Conservation (phyloP, 2,797 vertebrate species). For the Pangasius djambal region DNA sequence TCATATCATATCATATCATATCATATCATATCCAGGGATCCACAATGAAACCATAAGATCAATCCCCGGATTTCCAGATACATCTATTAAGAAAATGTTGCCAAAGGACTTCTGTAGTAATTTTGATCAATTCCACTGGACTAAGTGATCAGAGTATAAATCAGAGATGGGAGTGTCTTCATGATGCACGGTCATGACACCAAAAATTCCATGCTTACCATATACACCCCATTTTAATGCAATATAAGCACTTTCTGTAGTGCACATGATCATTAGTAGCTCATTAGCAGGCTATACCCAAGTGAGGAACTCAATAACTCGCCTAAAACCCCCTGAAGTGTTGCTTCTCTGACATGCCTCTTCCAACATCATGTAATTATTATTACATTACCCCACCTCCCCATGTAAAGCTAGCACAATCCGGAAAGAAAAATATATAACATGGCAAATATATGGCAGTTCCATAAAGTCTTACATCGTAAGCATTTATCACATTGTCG, state of each 20-base stretch:
- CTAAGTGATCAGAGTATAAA: neutral
- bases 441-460: neutral
- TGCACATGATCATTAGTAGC: neutral
- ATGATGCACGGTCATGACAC: neutral
- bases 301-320: neutral
- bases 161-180: neutral
- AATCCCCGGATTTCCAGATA: neutral
- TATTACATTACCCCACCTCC: neutral
- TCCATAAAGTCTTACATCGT: neutral
- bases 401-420: neutral
- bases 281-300: neutral
- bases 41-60: too few species aligned
- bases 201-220: neutral
- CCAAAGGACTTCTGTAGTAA: neutral
- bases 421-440: neutral
- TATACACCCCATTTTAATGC: neutral
- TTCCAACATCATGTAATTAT: neutral
- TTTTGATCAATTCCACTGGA: neutral
- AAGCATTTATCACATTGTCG: neutral
- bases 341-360: neutral
- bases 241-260: neutral
- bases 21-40: too few species aligned
- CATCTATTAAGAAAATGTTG: neutral
- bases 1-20: too few species aligned
- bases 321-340: neutral